Evolutionary conservation across 2,113 vertebrate species (phyloP), one percentile per base, ranked within the genome.

Genomic region (Alaudala cheleensis): DNA sequence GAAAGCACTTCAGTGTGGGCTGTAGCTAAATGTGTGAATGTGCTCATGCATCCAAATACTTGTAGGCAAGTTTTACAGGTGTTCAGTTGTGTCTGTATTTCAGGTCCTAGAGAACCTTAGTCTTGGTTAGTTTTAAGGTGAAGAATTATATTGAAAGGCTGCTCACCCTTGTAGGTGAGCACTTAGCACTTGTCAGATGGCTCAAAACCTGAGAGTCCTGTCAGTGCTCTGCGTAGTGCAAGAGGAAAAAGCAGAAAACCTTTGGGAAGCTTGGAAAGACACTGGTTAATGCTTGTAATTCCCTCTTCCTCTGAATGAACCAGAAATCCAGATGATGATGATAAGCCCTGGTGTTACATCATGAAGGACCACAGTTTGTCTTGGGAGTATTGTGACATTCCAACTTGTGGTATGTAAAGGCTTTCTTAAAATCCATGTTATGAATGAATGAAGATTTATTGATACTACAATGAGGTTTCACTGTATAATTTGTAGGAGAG

Each of bases 301-400:
- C 66, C 34, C 42, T 94, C 20, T 89, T 73, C 45, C 39, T 14
- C 28, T 77, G 67, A 89, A 92, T 60, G 64, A 26, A 69, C 49
- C 97, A 99, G 99, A 97, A 99, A 99, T 96, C 99, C 99, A 14
- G 99, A 99, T 84, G 84, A 96, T 20, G 99, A 99, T 83, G 97
- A 98, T 78, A 97, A 82, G 83, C 99, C 99, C 1, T 99, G 99
- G 99, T 99, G 99, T 95, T 99, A 99, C 92, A 98, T 98, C 37
- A 92, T 98, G 93, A 98, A 97, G 92, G 96, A 98, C 49, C 92
- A 94, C 29, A 95, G 91, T 29, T 97, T 99, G 77, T 99, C 99
- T 88, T 99, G 99, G 99, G 99, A 98, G 14, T 98, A 99, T 90
- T 99, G 99, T 92, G 91, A 94, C 33, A 47, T 99, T 91, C 93